These are phyloP conservation scores for Haemorhous mexicanus DNA, from an alignment of 2,113 vertebrate species.

Conservation along the genomic window DNA sequence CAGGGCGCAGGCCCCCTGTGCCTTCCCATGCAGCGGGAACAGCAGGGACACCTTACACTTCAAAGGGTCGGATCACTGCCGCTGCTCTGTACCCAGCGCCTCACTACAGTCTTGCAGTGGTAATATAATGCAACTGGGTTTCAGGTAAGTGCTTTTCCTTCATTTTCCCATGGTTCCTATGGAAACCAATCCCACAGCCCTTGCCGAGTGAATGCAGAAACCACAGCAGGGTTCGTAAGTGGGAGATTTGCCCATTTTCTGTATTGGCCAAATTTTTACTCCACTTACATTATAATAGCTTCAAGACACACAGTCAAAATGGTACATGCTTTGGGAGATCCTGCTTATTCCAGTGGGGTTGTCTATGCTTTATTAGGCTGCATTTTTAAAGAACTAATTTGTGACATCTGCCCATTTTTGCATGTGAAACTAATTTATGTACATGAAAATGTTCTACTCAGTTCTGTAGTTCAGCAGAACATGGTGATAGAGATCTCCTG, in stretches of 20 bases:
- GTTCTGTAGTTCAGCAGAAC: not conserved
- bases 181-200: not conserved
- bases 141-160: not conserved
- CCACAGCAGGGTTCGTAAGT: not conserved
- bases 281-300: not conserved
- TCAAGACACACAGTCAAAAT: not conserved
- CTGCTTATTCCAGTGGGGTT: not conserved
- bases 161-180: not conserved
- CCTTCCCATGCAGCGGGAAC: not conserved
- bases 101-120: not conserved
- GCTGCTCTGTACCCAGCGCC: not conserved
- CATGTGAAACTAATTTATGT: not conserved
- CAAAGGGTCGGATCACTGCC: not conserved
- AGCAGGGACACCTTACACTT: not conserved
- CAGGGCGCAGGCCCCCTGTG: rapidly evolving
- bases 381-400: not conserved
- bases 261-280: not conserved
- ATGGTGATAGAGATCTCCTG: not conserved
- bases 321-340: not conserved
- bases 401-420: not conserved
- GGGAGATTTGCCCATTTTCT: not conserved
- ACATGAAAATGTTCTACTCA: not conserved
- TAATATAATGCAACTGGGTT: not conserved
- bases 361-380: not conserved
- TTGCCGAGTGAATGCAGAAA: not conserved